phyloP scores from a whole-genome alignment of 2,113 vertebrate species.

The Serinus canaria region DNA sequence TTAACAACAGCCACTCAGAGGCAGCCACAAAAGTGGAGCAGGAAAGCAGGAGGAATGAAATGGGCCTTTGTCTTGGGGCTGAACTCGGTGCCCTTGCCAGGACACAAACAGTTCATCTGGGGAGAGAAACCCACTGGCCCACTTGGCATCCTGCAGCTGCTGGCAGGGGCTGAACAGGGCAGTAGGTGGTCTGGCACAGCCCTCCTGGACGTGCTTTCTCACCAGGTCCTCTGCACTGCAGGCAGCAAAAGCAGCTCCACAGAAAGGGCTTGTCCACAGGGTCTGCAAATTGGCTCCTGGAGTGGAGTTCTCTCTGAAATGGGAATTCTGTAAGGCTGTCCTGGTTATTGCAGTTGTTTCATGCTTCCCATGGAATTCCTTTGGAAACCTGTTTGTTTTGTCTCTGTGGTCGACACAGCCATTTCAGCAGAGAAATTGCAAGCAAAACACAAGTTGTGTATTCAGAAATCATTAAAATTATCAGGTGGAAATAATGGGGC shows the following conservation, averaged over 20 bases:
- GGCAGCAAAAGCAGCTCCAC: neutral
- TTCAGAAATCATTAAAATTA: neutral
- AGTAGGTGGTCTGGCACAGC: constrained; percentile 59
- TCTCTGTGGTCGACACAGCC: fast-evolving
- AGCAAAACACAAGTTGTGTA: neutral
- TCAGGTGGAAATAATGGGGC: neutral
- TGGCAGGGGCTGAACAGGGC: constrained; percentile 38
- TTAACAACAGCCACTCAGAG: constrained; percentile 18
- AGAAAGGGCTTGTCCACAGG: neutral
- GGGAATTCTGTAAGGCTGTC: neutral
- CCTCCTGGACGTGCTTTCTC: constrained; percentile 23
- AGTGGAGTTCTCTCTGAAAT: neutral
- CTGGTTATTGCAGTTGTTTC: fast-evolving
- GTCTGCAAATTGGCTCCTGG: neutral
- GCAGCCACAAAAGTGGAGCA: constrained; percentile 6
- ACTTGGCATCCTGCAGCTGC: constrained; percentile 48
- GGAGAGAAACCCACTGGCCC: constrained; percentile 66
- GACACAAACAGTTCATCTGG: constrained; percentile 42
- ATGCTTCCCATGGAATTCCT: fast-evolving
- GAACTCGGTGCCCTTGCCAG: constrained; percentile 10
- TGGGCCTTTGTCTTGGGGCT: constrained; percentile 35
- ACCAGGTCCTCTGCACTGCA: neutral
- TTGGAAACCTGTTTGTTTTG: neutral
- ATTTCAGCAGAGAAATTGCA: neutral
- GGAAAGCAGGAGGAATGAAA: constrained; percentile 47